Base-by-base conservation (phyloP, 1,140 invertebrate species). In the Lasaia peninsularis region DNA sequence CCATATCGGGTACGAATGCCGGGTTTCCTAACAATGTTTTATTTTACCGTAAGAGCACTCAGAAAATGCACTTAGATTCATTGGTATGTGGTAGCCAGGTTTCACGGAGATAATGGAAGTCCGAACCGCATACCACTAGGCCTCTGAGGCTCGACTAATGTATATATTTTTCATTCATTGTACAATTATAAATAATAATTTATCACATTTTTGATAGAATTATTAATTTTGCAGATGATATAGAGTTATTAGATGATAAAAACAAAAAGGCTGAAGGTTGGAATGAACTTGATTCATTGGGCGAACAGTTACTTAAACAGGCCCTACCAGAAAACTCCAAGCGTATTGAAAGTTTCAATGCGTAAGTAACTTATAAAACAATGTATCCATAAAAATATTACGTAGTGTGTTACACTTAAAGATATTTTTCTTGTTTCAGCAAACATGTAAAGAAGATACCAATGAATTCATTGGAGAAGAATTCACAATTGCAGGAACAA, bases 231-330 rank as follows among this genome's bases (percentile, higher is more conserved):
- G 0, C 56, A 86, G 83, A 78, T 20, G 79, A 86, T 54, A 63
- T 73, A 48, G 76, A 78, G 48, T 52, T 77, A 48, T 65, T 80
- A 64, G 56, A 59, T 37, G 69, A 70, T 50, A 89, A 77, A 71
- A 50, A 63, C 40, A 68, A 50, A 74, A 90, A 89, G 80, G 88
- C 50, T 90, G 92, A 90, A 92, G 93, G 62, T 63, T 96, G 66
- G 93, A 78, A 95, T 72, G 94, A 95, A 65, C 82, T 97, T 34
- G 94, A 96, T 72, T 91, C 92, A 28, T 88, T 97, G 18, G 92
- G 95, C 16, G 92, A 95, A 79, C 90, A 92, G 67, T 83, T 96
- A 20, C 81, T 96, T 33, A 94, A 95, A 80, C 91, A 94, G 86
- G 94, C 91, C 66, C 83, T 95, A 66, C 92, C 92, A 18, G 72